phyloP scores from a whole-genome alignment of 2,797 vertebrate species.

The Tapirus indicus region DNA sequence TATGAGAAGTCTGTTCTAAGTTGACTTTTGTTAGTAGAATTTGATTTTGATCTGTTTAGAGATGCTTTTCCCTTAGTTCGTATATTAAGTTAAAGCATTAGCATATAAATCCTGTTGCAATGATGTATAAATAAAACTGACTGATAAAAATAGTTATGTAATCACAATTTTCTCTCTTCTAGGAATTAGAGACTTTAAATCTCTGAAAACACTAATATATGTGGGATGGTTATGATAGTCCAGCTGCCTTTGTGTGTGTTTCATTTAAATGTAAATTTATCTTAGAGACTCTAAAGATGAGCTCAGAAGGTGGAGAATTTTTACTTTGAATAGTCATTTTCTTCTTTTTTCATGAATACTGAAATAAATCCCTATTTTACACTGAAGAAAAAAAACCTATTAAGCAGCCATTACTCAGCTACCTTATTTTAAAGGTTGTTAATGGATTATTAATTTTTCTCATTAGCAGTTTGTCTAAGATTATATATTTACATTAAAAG shows the following conservation, averaged over 20 bases:
- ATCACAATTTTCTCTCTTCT: slow-evolving; percentile 57
- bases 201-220: slow-evolving; percentile 60
- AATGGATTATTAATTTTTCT: slow-evolving; percentile 57
- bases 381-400: slow-evolving; percentile 40
- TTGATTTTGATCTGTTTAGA: slow-evolving; percentile 54
- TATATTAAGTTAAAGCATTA: slow-evolving; percentile 58
- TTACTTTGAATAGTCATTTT: slow-evolving; percentile 76
- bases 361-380: slow-evolving; percentile 25
- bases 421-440: slow-evolving; percentile 14
- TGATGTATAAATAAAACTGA: slow-evolving; percentile 43
- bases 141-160: slow-evolving; percentile 59
- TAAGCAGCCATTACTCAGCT: slow-evolving; percentile 26
- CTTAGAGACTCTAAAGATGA: slow-evolving; percentile 67
- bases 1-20: neutral
- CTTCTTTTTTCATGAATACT: slow-evolving; percentile 43
- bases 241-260: slow-evolving; percentile 76
- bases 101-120: slow-evolving; percentile 50
- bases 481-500: slow-evolving; percentile 18
- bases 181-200: slow-evolving; percentile 66
- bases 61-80: slow-evolving; percentile 42
- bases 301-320: slow-evolving; percentile 63
- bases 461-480: slow-evolving; percentile 31
- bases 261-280: slow-evolving; percentile 77
- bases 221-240: slow-evolving; percentile 74
- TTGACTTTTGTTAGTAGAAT: slow-evolving; percentile 60